These are phyloP conservation scores for Natator depressus DNA, from an alignment of 2,113 vertebrate species.

Conservation along the genomic window DNA sequence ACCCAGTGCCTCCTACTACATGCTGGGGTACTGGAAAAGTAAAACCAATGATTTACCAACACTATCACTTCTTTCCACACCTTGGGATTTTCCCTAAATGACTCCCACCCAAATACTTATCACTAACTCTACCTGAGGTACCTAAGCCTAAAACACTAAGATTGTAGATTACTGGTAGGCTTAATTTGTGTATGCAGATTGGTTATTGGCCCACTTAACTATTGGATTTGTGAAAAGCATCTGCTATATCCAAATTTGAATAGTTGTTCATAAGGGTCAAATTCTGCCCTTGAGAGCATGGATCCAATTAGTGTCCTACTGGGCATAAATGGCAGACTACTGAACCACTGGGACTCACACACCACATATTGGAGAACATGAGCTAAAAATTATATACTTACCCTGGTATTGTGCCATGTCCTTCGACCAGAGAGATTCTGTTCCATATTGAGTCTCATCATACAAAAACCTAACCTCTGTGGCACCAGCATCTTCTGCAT, in stretches of 20 bases:
- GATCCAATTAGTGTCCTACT: not conserved
- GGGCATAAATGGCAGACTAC: not conserved
- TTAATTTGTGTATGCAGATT: not conserved
- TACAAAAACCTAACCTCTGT: conserved; percentile 96
- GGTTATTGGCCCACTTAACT: not conserved
- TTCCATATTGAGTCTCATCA: conserved; percentile 94
- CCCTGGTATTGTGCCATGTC: conserved; percentile 96
- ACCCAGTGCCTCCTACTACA: not conserved
- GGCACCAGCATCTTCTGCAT: conserved; percentile 98
- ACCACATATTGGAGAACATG: not conserved
- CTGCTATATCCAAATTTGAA: not conserved
- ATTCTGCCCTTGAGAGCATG: not conserved
- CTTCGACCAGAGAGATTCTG: conserved; percentile 94
- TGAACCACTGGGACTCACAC: not conserved
- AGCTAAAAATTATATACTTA: conserved; percentile 59
- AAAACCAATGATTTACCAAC: not conserved
- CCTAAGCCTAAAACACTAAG: not conserved
- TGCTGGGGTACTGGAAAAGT: not conserved
- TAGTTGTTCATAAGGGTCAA: not conserved
- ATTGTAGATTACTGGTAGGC: not conserved
- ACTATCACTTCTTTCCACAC: not conserved
- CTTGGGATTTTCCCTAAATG: not conserved
- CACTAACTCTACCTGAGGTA: not conserved
- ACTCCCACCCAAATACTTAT: not conserved
- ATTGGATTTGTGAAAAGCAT: not conserved